These are phyloP conservation scores for Nyctalus aviator DNA, from an alignment of 2,797 vertebrate genomes.

Conservation along the genomic window DNA sequence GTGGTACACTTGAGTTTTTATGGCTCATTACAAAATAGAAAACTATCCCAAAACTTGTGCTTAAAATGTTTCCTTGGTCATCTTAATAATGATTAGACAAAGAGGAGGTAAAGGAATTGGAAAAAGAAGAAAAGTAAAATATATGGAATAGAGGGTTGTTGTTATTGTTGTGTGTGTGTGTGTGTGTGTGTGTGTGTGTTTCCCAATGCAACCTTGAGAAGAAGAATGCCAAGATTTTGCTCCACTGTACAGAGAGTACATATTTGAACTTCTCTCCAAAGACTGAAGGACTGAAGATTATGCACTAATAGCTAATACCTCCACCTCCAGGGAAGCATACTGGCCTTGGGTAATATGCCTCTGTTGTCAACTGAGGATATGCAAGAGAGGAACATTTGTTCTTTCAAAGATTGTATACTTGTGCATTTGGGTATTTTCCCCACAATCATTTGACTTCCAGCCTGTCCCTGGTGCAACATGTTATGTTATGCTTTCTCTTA, in stretches of 20 bases:
- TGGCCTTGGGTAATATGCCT: neutral
- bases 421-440: neutral
- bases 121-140: neutral
- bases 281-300: neutral
- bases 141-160: neutral
- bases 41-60: constrained; percentile 5
- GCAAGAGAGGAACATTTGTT: neutral
- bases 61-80: constrained; percentile 6
- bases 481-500: constrained; percentile 10
- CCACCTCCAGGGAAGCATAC: neutral
- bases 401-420: constrained; percentile 34
- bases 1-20: neutral
- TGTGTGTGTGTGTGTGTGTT: neutral
- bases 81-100: neutral
- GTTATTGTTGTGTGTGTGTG: too few species aligned
- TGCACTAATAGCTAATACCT: neutral
- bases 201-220: neutral
- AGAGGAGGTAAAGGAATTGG: neutral
- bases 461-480: neutral
- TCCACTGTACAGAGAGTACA: neutral
- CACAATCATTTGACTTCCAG: neutral
- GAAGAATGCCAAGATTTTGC: neutral
- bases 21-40: neutral
- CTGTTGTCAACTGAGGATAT: constrained; percentile 17
- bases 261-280: neutral